Conservation (phyloP, 2,797 vertebrate species). For the Gallinago solitaria region DNA sequence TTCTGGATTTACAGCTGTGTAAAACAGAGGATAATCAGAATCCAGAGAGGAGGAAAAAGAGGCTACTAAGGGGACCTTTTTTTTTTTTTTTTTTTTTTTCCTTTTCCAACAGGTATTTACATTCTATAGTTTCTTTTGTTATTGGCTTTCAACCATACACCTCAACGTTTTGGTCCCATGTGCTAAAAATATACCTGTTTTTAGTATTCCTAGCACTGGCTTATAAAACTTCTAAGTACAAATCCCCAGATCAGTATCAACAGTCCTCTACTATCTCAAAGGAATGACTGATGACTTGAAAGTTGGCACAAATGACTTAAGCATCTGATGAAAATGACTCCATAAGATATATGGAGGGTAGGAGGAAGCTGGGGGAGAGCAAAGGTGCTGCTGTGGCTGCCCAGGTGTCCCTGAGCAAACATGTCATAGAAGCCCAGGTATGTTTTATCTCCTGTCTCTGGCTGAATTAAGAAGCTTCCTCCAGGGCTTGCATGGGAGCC, state of each 20-base stretch:
- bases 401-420: background rate
- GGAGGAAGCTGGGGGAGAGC: background rate
- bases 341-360: background rate
- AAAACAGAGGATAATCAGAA: background rate
- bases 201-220: background rate
- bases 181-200: background rate
- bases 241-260: background rate
- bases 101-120: background rate
- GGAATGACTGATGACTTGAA: background rate
- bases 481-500: background rate
- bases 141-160: background rate
- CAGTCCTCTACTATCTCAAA: background rate
- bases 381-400: background rate
- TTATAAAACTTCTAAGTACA: background rate
- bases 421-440: rapidly evolving
- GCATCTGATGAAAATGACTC: background rate
- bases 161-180: background rate
- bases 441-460: background rate
- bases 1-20: background rate
- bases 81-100: rapidly evolving
- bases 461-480: background rate
- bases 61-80: background rate
- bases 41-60: background rate
- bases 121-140: background rate
- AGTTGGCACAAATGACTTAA: background rate